These are phyloP conservation scores for Xenotilapia longispinis DNA, from an alignment of 2,113 vertebrate species.

Conservation along the genomic window DNA sequence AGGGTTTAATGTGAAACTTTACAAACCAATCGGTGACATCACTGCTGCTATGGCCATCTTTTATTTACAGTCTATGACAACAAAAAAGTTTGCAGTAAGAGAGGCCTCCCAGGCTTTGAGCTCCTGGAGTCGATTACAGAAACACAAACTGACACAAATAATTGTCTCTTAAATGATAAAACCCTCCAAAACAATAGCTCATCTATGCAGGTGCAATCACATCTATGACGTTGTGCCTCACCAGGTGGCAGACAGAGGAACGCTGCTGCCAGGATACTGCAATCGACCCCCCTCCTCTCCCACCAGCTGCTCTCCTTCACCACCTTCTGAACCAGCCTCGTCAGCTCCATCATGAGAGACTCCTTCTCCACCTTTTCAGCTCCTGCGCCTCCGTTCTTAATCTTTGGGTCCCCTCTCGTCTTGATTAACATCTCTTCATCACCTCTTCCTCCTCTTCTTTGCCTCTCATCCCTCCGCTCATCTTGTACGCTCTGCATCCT, in stretches of 20 bases:
- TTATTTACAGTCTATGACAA: background rate
- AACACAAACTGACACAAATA: background rate
- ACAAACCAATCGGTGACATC: background rate
- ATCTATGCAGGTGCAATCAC: background rate
- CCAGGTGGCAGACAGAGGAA: slow-evolving; percentile 77
- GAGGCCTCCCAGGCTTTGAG: background rate
- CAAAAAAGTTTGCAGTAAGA: background rate
- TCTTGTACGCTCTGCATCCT: slow-evolving; percentile 42
- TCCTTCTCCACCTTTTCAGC: slow-evolving; percentile 38
- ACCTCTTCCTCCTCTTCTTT: background rate
- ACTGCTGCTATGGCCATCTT: background rate
- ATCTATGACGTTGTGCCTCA: slow-evolving; percentile 23
- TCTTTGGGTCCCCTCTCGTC: background rate
- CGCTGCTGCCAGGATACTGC: slow-evolving; percentile 76
- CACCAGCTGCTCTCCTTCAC: slow-evolving; percentile 89
- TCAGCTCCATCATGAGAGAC: slow-evolving; percentile 82
- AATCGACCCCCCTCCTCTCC: slow-evolving; percentile 83
- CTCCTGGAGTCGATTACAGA: background rate
- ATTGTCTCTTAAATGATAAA: background rate
- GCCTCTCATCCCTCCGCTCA: background rate
- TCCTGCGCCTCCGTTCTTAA: background rate
- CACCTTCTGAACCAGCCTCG: slow-evolving; percentile 73
- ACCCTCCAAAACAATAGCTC: background rate
- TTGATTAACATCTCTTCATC: background rate
- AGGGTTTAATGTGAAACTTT: background rate